Evolutionary conservation across 2,888 invertebrate genomes (phyloP).

Genomic region (Spicauda simplicius): DNA sequence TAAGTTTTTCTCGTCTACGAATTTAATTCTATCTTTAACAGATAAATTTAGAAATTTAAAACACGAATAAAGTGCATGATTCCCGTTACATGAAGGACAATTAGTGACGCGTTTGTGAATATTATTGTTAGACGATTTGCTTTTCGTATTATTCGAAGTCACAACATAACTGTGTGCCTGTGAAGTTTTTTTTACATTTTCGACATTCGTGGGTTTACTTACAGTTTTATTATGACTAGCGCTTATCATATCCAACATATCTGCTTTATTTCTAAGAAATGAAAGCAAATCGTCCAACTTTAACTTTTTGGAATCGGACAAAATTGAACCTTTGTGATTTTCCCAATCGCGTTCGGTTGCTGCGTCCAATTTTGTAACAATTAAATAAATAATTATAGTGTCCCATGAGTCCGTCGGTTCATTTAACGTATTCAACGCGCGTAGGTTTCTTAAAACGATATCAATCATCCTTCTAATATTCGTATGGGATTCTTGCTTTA

Average conservation of each 20-base stretch:
- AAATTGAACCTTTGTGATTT: background rate
- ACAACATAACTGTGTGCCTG: background rate
- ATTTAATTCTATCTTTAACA: background rate
- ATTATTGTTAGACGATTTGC: background rate
- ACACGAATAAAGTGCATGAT: background rate
- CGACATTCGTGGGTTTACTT: no score
- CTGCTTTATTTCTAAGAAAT: background rate
- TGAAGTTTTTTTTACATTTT: background rate
- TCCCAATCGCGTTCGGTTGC: background rate
- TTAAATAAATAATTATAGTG: no score
- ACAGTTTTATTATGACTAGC: background rate
- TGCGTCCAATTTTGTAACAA: background rate
- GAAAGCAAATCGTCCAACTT: background rate
- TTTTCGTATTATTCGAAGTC: background rate
- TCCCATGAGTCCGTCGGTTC: no score
- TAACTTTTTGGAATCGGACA: background rate
- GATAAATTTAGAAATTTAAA: background rate
- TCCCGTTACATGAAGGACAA: slow-evolving; percentile 1
- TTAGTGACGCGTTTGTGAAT: background rate
- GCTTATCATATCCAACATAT: background rate
- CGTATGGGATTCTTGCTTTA: no score
- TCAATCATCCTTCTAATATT: no score
- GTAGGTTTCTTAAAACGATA: no score
- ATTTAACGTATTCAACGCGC: no score
- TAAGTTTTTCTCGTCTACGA: background rate